These are phyloP conservation scores for Ceramica pisi DNA, from an alignment of 2,888 invertebrate species.

Conservation along the genomic window DNA sequence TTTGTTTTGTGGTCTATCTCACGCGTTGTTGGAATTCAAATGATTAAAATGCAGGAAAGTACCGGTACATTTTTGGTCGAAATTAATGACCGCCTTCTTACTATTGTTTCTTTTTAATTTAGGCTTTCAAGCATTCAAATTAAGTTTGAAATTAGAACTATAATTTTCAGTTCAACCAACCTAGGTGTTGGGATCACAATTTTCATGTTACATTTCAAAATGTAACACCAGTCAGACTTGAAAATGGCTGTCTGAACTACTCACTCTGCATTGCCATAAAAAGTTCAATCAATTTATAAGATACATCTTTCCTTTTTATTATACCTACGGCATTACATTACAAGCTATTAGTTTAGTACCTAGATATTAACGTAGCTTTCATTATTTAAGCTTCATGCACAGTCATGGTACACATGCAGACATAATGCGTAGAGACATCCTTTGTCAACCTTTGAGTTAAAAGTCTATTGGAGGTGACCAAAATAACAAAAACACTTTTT, in stretches of 20 bases:
- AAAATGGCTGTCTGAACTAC: slow-evolving; percentile 16
- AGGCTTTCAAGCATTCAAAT: background rate
- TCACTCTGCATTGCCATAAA: slow-evolving; percentile 1
- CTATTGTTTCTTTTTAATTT: slow-evolving; percentile 37
- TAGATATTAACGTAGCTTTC: background rate
- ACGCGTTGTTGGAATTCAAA: slow-evolving; percentile 36
- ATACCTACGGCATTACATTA: background rate
- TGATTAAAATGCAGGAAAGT: background rate
- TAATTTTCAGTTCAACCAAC: background rate
- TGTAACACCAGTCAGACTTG: background rate
- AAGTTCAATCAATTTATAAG: slow-evolving; percentile 11
- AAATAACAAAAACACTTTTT: too few species aligned
- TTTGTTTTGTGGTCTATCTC: slow-evolving; percentile 29
- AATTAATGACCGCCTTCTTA: background rate
- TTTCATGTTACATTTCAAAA: slow-evolving; percentile 6
- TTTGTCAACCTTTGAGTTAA: too few species aligned
- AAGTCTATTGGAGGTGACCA: too few species aligned
- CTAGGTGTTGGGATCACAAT: background rate
- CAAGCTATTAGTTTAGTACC: background rate
- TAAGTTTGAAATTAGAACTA: background rate
- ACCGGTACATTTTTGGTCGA: background rate
- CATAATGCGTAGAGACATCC: too few species aligned
- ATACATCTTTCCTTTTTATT: slow-evolving; percentile 12
- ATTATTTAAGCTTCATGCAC: background rate
- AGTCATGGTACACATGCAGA: too few species aligned